Base-by-base conservation (phyloP, 2,113 vertebrate species). In the Empidonax traillii region DNA sequence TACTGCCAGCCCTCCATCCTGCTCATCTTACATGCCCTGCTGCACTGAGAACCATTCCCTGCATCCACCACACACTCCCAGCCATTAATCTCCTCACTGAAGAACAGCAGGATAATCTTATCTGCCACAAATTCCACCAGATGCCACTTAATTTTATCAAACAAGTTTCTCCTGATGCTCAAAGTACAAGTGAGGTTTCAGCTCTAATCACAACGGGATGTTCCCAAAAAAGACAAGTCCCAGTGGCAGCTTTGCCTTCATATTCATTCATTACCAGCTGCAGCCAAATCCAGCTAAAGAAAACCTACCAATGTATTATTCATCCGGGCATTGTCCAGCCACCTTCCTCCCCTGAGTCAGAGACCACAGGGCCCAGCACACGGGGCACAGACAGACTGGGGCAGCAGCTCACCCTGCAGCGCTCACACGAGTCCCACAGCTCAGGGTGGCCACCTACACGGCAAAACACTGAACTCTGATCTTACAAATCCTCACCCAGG, bases 151-250 rank as follows among this genome's bases (percentile, higher is more conserved):
- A 53, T 65, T 71, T 68, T 18, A 56, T 4, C 12, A 49, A 73
- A 46, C 6, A 21, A n/a, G 65, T 35, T 83, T 33, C 23, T 66
- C 44, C 49, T 28, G 10, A 59, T 25, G 33, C 35, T 84, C 23
- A 3, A 69, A 83, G 27, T 3, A 35, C 75, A 76, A 8, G 17
- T 16, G 27, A 85, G 41, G 19, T 16, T 79, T 47, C 11, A 15
- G 59, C 24, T 86, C 21, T 63, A n/a, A 43, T 12, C 27, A 1
- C 39, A 86, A 43, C 0, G 0, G 21, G 12, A 8, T 22, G 12
- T 9, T 9, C 63, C 10, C 31, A 61, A 47, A 61, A 52, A 49
- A 37, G 12, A 55, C 20, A 87, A 88, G 12, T 10, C 31, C 28
- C 43, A 35, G 1, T 7, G 27, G 55, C 72, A 88, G 51, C 58